phyloP scores from a whole-genome alignment of 1,140 invertebrate species.

The Drosophila orena region DNA sequence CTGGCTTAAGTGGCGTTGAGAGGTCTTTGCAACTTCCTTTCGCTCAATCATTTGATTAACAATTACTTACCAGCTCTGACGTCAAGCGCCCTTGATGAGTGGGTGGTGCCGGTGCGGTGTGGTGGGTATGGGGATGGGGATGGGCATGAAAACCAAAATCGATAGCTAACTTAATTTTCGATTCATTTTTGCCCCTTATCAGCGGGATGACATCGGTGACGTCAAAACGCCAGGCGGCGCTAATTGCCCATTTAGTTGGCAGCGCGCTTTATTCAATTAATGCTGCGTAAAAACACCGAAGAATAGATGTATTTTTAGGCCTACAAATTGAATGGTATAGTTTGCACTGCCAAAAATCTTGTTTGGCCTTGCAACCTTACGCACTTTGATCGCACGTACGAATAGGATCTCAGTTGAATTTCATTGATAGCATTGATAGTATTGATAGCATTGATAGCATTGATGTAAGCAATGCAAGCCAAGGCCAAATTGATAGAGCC shows the following conservation, averaged over 20 bases:
- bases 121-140: no score
- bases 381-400: not conserved
- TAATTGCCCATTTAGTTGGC: slow-evolving; percentile 73
- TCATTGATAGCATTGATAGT: no score
- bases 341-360: slow-evolving; percentile 19
- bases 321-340: slow-evolving; percentile 38
- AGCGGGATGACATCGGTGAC: slow-evolving; percentile 56
- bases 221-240: slow-evolving; percentile 42
- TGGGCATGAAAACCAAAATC: slow-evolving; percentile 53
- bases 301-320: slow-evolving; percentile 54
- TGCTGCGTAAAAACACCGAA: slow-evolving; percentile 53
- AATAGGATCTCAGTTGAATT: no score
- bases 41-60: slow-evolving; percentile 73
- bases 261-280: slow-evolving; percentile 69
- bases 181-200: slow-evolving; percentile 63
- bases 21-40: slow-evolving; percentile 70
- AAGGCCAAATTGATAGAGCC: not conserved
- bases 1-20: slow-evolving; percentile 62
- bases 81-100: slow-evolving; percentile 44
- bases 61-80: slow-evolving; percentile 69
- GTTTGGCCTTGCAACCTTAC: no score
- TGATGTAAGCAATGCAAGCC: no score
- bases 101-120: not conserved
- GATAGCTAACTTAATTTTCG: slow-evolving; percentile 77
- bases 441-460: no score